phyloP scores from a whole-genome alignment of 2,113 vertebrate species.

The Mesitornis unicolor region DNA sequence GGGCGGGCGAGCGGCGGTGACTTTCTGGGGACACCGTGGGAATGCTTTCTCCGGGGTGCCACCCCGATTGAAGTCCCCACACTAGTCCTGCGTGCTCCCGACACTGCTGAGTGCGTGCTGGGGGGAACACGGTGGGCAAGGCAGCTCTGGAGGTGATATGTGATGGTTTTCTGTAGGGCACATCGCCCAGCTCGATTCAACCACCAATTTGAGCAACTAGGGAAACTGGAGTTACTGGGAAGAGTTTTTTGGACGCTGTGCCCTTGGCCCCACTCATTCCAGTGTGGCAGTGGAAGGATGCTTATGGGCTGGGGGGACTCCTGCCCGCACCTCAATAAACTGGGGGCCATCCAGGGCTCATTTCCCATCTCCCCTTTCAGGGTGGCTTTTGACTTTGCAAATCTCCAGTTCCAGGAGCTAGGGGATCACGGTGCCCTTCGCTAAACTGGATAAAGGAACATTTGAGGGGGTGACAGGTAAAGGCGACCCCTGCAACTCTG shows the following conservation, averaged over 20 bases:
- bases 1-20: not conserved
- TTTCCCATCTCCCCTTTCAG: not conserved
- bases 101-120: rapidly evolving
- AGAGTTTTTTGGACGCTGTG: not conserved
- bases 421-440: not conserved
- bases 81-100: not conserved
- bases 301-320: not conserved
- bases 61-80: not conserved
- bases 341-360: rapidly evolving
- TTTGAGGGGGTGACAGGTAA: not conserved
- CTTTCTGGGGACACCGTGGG: constrained; percentile 3
- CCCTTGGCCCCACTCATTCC: not conserved
- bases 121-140: rapidly evolving
- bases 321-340: not conserved
- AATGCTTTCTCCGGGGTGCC: not conserved
- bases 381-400: not conserved
- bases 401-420: not conserved
- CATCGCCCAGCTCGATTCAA: rapidly evolving
- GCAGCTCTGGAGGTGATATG: rapidly evolving
- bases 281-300: rapidly evolving
- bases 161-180: not conserved
- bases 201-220: not conserved
- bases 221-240: not conserved
- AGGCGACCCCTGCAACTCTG: not conserved
- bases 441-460: rapidly evolving